A percentile compares a stretch with the other conserved stretches of the same genome.
These are phyloP conservation scores for Sebastes matsubarae DNA, from an alignment of 2,797 vertebrate genomes.

Conservation along the genomic window DNA sequence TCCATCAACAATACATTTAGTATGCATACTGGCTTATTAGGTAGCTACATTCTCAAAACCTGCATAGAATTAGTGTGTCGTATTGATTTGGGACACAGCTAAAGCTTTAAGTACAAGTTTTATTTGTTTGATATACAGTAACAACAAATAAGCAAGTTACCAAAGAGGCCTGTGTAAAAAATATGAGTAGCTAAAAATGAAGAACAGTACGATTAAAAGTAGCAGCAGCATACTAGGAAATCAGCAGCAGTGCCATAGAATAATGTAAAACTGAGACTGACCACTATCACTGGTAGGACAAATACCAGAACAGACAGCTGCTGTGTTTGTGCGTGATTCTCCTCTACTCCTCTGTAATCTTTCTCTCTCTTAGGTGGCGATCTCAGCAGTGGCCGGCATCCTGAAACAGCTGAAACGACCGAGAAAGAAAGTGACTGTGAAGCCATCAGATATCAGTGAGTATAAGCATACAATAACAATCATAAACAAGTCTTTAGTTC, in stretches of 20 bases:
- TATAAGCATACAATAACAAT: conserved; percentile 2
- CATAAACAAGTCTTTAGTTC: background rate
- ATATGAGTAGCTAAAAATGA: background rate
- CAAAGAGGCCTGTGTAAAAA: background rate
- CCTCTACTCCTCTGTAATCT: background rate
- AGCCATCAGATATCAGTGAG: conserved; percentile 91
- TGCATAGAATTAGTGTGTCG: background rate
- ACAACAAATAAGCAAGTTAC: background rate
- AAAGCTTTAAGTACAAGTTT: background rate
- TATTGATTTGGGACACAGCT: background rate
- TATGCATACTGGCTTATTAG: background rate
- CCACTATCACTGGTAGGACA: background rate
- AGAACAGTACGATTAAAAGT: background rate
- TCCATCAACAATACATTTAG: background rate
- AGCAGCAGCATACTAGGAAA: background rate
- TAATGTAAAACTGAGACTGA: background rate
- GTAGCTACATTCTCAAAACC: background rate
- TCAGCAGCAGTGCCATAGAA: background rate
- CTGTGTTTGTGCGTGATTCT: background rate
- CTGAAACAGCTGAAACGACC: conserved; percentile 94
- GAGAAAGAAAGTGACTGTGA: conserved; percentile 88
- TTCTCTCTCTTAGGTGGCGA: conserved; percentile 86
- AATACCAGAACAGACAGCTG: background rate
- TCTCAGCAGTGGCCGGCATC: conserved; percentile 92
- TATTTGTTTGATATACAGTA: background rate